A percentile compares a stretch with the other conserved stretches of the same genome.
Evolutionary conservation across 2,113 vertebrate genomes (phyloP).

Genomic region (Brachyistius frenatus): DNA sequence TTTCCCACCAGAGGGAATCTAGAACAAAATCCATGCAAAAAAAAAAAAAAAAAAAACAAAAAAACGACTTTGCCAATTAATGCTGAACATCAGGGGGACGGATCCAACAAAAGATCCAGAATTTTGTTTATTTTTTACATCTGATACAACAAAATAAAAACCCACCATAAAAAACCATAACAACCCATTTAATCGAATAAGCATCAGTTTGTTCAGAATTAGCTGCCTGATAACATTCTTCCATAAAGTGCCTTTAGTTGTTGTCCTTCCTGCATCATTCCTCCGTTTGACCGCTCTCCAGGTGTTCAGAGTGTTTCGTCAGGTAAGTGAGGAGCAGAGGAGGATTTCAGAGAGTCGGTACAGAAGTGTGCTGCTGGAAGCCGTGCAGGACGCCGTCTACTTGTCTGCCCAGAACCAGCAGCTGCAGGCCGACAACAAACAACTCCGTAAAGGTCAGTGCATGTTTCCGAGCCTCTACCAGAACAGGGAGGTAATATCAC

Average conservation of each 20-base stretch:
- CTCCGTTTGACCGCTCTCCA: conserved; percentile 41
- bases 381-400: conserved; percentile 81
- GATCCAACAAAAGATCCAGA: too few species aligned
- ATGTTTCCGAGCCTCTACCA: neutral
- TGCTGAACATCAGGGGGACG: too few species aligned
- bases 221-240: neutral
- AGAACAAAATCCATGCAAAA: too few species aligned
- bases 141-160: too few species aligned
- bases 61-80: too few species aligned
- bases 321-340: conserved; percentile 83
- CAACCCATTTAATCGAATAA: neutral
- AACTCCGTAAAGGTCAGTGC: conserved; percentile 54
- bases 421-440: conserved; percentile 77
- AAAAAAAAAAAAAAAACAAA: too few species aligned
- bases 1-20: too few species aligned
- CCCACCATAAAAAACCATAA: too few species aligned
- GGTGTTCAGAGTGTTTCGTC: conserved; percentile 87
- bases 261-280: neutral
- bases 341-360: conserved; percentile 78
- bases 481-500: neutral
- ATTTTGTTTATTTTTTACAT: too few species aligned
- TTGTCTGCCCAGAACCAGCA: conserved; percentile 85
- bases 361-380: conserved; percentile 80
- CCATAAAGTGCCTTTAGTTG: neutral
- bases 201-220: neutral